Conservation (phyloP, 2,888 invertebrate genomes). For the Galerucella pusilla region DNA sequence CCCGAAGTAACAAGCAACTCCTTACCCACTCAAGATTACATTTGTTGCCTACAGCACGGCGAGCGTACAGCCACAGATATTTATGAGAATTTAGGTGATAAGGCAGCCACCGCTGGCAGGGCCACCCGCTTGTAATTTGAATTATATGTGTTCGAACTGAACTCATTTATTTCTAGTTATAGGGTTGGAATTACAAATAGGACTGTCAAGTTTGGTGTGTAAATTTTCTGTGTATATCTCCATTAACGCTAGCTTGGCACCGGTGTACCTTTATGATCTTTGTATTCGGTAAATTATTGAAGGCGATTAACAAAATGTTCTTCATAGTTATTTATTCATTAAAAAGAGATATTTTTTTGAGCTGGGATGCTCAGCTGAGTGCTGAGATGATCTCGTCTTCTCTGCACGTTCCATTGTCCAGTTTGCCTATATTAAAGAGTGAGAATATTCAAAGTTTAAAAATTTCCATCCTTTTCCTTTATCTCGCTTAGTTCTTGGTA, state of each 20-base stretch:
- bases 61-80: conserved; percentile 42
- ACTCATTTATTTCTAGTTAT: conserved; percentile 58
- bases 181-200: conserved; percentile 51
- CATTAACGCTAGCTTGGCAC: conserved; percentile 28
- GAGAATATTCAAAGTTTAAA: not conserved
- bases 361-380: no score
- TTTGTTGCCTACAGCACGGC: conserved; percentile 35
- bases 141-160: conserved; percentile 56
- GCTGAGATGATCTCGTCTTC: no score
- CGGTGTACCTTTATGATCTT: conserved; percentile 32
- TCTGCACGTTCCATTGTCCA: no score
- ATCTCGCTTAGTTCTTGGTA: no score
- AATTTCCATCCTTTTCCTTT: no score
- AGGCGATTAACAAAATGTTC: not conserved
- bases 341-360: no score
- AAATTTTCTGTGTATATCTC: conserved; percentile 40
- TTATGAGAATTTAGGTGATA: conserved; percentile 46
- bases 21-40: conserved; percentile 47
- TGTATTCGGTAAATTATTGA: not conserved
- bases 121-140: conserved; percentile 56
- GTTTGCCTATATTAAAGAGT: no score
- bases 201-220: conserved; percentile 44
- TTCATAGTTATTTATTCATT: no score
- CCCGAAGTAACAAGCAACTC: conserved; percentile 24
- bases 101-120: conserved; percentile 31